phyloP scores from a whole-genome alignment of 1,140 invertebrate genomes.

The Caerostris extrusa region DNA sequence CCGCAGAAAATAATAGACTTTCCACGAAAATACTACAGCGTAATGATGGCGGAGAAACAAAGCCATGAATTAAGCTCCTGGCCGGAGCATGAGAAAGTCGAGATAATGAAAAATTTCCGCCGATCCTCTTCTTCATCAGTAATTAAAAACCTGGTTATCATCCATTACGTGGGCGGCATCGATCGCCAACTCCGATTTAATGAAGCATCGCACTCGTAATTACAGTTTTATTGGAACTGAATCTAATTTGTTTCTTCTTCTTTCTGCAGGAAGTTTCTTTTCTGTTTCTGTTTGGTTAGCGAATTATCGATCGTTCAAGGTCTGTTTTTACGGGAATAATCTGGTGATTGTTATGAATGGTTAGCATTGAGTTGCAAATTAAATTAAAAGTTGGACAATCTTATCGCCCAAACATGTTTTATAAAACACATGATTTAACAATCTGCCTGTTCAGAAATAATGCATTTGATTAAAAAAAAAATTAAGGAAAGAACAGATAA shows the following conservation, averaged over 20 bases:
- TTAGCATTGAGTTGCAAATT: no score
- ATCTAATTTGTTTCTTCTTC: slow-evolving; percentile 32
- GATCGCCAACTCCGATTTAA: slow-evolving; percentile 14
- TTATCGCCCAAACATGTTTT: no score
- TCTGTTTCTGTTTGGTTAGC: neutral
- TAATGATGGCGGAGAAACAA: slow-evolving; percentile 53
- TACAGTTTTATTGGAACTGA: slow-evolving; percentile 22
- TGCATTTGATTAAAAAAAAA: no score
- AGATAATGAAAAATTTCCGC: slow-evolving; percentile 67
- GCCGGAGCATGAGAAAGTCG: neutral
- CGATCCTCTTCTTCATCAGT: slow-evolving; percentile 48
- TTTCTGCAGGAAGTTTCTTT: no score
- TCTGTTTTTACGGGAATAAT: neutral
- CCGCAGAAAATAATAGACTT: neutral
- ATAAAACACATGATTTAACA: no score
- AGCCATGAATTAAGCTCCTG: slow-evolving; percentile 49
- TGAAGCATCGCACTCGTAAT: slow-evolving; percentile 45
- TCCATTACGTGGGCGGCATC: slow-evolving; percentile 20
- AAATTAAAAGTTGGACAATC: no score
- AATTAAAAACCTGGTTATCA: slow-evolving; percentile 70
- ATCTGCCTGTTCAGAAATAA: no score
- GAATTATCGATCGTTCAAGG: slow-evolving; percentile 13
- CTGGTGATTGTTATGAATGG: no score
- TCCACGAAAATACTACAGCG: neutral
- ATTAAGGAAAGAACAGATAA: no score